Base-by-base conservation (phyloP, 2,888 invertebrate species). In the Nysson spinosus region DNA sequence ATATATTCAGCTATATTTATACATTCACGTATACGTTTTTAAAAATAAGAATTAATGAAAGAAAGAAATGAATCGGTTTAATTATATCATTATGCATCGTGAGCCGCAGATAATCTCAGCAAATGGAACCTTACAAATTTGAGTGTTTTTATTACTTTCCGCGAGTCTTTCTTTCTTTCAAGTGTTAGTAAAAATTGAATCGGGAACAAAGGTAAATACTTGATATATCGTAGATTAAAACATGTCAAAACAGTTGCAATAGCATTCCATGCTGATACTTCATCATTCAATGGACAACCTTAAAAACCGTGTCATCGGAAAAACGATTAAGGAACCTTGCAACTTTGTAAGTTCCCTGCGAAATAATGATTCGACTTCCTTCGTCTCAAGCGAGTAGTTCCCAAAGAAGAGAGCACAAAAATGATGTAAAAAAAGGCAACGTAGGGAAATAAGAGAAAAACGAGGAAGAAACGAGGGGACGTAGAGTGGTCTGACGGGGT, bases 341-440 rank as follows among this genome's bases (percentile, higher is more conserved):
- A 22, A 47, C 43, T 11, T 49, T 34, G 30, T 49, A 34, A 26
- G 34, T n/a, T n/a, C 32, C 12, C 30, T 26, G 14, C 34, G 37
- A 35, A 40, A 66, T 56, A 50, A 62, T 56, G 47, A 47, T 37
- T 37, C 17, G 43, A 61, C 46, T 58, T 71, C 64, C 64, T 71
- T 58, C 61, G 32, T 34, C 26, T 30, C 34, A 24, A 30, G 26
- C 42, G 39, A 63, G 39, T 14, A 26, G 32, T 30, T 20, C 11
- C 16, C 16, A 6, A 12, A 37, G n/a, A n/a, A 16, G 20, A 20
- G n/a, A 3, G 14, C 14, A 24, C 4, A 11, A 14, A 14, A 32
- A 6, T n/a, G n/a, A n/a, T n/a, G n/a, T n/a, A 35, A 16, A 22
- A 7, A 37, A 14, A 35, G 26, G 1, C 19, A 6, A 22, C 39